Conservation (phyloP, 2,113 vertebrate genomes). For the Tyto alba region DNA sequence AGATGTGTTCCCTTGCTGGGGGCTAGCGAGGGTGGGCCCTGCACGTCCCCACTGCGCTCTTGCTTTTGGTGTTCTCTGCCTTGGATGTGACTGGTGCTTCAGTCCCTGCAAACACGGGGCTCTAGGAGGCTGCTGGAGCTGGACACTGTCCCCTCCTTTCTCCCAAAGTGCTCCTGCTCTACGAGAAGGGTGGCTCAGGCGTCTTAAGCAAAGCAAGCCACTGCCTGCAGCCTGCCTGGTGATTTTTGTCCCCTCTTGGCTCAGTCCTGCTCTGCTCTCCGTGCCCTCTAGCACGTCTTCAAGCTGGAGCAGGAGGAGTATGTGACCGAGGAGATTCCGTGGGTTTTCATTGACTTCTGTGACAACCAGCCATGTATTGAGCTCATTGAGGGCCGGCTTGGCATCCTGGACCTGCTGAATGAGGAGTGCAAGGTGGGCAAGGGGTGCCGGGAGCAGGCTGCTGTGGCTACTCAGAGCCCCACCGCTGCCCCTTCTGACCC, state of each 20-base stretch:
- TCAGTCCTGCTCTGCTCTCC: neutral
- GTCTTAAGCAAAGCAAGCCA: accelerated
- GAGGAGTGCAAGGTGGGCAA: constrained; percentile 74
- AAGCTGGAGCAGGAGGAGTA: constrained; percentile 71
- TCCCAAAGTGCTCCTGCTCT: neutral
- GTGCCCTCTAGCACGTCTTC: neutral
- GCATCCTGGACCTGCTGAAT: constrained; percentile 78
- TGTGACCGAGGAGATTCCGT: constrained; percentile 63
- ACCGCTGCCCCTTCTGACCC: accelerated
- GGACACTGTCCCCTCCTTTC: accelerated
- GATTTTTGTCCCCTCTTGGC: neutral
- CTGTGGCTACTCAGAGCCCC: neutral
- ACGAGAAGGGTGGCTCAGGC: neutral
- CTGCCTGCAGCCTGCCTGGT: neutral
- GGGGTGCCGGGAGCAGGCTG: neutral
- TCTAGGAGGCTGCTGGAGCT: neutral
- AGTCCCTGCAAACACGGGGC: neutral
- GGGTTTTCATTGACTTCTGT: constrained; percentile 76
- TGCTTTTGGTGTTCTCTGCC: neutral
- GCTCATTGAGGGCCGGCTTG: constrained; percentile 74
- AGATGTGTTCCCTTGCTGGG: neutral
- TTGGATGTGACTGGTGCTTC: neutral
- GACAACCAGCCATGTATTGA: constrained; percentile 78
- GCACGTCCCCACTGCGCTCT: accelerated
- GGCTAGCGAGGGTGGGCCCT: neutral